Base-by-base conservation (phyloP, 2,888 invertebrate species). In the Loripinus fragilis region DNA sequence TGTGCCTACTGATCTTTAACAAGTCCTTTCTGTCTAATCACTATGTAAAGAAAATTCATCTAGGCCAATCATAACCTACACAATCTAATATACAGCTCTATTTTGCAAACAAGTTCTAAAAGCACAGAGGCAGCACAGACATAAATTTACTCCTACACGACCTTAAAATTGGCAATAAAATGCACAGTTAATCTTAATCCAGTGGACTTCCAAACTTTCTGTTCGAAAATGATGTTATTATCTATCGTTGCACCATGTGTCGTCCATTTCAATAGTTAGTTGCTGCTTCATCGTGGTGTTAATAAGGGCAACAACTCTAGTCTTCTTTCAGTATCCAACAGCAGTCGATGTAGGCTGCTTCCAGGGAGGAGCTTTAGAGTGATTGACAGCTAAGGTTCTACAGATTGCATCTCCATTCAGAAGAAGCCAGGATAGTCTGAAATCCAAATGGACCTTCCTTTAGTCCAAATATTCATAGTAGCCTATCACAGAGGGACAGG, bases 341-440 rank as follows among this genome's bases (percentile, higher is more conserved):
- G n/a, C 10, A n/a, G 60, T 60, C 60, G 60, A 60, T 60, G 60
- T 60, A 60, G 60, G 60, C 23, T 33, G 60, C 60, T 60, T 60
- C 60, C 60, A 20, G 60, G 60, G 30, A 60, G 60, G 60, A 60
- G 60, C 60, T 30, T 60, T 60, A 20, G 60, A 33, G 60, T 33
- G 60, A 60, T 60, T 60, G 60, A 60, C 60, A 60, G 60, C 60
- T 60, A 33, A 60, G 30, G 60, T 60, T 60, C 60, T 60, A 60
- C 33, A 60, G 23, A 60, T 60, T 60, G 60, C 50, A 73, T 73
- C 73, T 52, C 66, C 65, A 30, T 74, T 78, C 78, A 78, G 78
- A 78, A 78, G 78, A 78, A 78, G 74, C 71, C 71, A 41, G 78
- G 78, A 48, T 78, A 78, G 78, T 78, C 78, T 78, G 78, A 75